Percentiles rank a stretch among this genome's conserved stretches.
Evolutionary conservation across 2,797 vertebrate genomes (phyloP).

Genomic region (Melopsittacus undulatus): DNA sequence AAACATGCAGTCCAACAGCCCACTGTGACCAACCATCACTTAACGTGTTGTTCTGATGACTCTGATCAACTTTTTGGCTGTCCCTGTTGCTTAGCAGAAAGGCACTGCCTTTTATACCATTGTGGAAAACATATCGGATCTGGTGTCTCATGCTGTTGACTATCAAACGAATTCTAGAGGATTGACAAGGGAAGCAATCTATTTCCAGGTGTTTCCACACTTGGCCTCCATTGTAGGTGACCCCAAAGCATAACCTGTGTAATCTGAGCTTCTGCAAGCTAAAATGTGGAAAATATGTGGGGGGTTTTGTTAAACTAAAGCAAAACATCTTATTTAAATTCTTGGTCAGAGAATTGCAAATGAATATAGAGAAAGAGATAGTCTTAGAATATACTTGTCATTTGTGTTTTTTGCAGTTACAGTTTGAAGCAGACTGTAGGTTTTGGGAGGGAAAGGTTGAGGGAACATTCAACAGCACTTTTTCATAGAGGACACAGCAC

Average conservation of each 20-base stretch:
- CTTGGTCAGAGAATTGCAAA: neutral
- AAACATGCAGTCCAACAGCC: accelerated
- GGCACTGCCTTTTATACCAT: neutral
- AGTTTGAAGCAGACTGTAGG: neutral
- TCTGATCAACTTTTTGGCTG: neutral
- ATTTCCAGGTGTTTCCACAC: accelerated
- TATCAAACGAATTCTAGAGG: neutral
- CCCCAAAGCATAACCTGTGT: neutral
- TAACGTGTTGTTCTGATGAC: neutral
- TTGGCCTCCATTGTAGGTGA: neutral
- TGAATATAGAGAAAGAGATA: neutral
- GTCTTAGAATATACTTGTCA: neutral
- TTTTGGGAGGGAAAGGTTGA: too few species aligned
- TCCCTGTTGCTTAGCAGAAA: neutral
- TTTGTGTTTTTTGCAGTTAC: neutral
- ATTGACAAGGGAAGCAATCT: neutral
- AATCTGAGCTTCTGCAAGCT: neutral
- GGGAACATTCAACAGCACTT: neutral
- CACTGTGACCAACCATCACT: accelerated
- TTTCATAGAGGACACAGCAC: neutral
- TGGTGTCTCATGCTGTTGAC: neutral
- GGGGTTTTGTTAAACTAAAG: neutral
- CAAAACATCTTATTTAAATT: neutral
- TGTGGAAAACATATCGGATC: accelerated
- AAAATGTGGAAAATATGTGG: neutral